A percentile compares a stretch with the other conserved stretches of the same genome.
Evolutionary conservation across 2,797 vertebrate genomes (phyloP).

Genomic region (Hyperoplus lanceolatus): DNA sequence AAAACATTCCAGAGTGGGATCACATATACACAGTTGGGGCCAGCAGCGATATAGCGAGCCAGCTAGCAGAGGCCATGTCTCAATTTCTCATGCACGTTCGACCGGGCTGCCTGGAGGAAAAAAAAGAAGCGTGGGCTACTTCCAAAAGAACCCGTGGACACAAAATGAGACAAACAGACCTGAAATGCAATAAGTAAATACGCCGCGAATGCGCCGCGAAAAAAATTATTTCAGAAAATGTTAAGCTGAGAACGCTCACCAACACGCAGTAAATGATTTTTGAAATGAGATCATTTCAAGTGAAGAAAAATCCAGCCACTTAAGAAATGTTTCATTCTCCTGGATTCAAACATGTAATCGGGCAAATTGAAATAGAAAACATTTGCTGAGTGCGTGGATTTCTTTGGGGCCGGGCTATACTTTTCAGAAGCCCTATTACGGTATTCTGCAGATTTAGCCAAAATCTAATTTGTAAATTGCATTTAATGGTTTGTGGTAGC

Average conservation of each 20-base stretch:
- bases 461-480: conserved; percentile 81
- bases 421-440: conserved; percentile 58
- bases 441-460: conserved; percentile 73
- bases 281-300: conserved; percentile 25
- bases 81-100: conserved; percentile 76
- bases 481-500: conserved; percentile 79
- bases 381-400: conserved; percentile 72
- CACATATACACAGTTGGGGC: conserved; percentile 78
- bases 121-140: conserved; percentile 60
- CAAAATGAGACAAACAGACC: conserved; percentile 34
- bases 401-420: conserved; percentile 31
- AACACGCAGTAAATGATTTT: background rate
- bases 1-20: conserved; percentile 82
- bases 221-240: background rate
- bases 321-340: conserved; percentile 19
- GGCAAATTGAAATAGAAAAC: conserved; percentile 67
- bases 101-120: conserved; percentile 60
- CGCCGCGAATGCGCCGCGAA: background rate
- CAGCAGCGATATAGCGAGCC: conserved; percentile 66
- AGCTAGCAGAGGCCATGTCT: conserved; percentile 72
- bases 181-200: conserved; percentile 28
- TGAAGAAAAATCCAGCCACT: background rate
- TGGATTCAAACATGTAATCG: conserved; percentile 59
- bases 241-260: background rate
- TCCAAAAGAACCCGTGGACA: conserved; percentile 32